These are phyloP conservation scores for Chaenocephalus aceratus DNA, from an alignment of 2,113 vertebrate genomes.

Conservation along the genomic window DNA sequence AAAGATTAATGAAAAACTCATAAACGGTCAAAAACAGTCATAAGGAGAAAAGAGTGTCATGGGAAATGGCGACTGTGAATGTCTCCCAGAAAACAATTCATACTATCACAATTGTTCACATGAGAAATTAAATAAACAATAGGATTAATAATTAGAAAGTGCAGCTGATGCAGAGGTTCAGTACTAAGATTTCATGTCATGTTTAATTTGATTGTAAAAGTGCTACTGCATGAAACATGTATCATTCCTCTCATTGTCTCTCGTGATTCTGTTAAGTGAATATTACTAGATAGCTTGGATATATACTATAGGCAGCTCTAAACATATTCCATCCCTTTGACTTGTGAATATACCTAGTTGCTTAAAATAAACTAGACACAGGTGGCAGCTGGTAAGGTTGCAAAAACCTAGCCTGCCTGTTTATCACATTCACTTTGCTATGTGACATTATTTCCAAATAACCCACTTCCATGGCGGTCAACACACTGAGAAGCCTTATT, in stretches of 20 bases:
- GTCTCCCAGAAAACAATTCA: too few relatives aligned
- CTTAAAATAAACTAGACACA: background rate
- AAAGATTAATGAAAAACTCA: too few relatives aligned
- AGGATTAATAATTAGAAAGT: too few relatives aligned
- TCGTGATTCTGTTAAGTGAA: background rate
- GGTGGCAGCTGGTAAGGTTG: background rate
- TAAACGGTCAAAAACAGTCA: too few relatives aligned
- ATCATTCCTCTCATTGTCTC: background rate
- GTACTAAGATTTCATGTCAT: too few relatives aligned
- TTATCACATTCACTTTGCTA: constrained; percentile 10
- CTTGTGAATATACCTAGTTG: background rate
- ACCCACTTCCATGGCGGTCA: background rate
- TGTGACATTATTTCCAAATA: background rate
- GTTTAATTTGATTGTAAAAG: too few relatives aligned
- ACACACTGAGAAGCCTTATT: background rate
- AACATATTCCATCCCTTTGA: background rate
- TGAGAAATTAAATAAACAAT: too few relatives aligned
- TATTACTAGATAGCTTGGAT: background rate
- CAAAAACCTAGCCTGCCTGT: background rate
- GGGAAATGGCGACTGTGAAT: too few relatives aligned
- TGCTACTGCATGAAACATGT: background rate
- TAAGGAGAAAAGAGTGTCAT: too few relatives aligned
- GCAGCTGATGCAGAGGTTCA: too few relatives aligned
- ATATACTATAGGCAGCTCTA: background rate
- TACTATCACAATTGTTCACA: too few relatives aligned